Evolutionary conservation across 2,797 vertebrate genomes (phyloP), one percentile per base, ranked within the genome.

Genomic region (Sebastes ruberrimus): DNA sequence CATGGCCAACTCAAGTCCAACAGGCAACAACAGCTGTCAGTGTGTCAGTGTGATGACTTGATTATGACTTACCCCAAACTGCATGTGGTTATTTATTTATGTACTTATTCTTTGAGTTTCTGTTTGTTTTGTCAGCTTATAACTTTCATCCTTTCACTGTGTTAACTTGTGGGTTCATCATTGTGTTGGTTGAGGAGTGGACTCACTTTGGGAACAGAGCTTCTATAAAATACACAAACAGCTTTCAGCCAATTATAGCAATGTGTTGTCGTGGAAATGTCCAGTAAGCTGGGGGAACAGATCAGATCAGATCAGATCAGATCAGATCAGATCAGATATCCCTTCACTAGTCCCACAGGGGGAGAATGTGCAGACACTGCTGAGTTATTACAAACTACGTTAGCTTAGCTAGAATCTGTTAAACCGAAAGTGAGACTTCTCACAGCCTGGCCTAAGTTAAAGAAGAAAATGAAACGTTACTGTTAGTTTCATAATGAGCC

Each of bases 391-490:
- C 18, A 49, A 18, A 49, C 18, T 20, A n/a, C 14, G 2, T 38
- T 65, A 49, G 38, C 38, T 49, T 55, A 30, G 35, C 28, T 25
- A 6, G 0, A 2, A 20, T 3, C 16, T 4, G n/a, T 35, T 33
- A 18, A 71, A 76, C 3, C n/a, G 73, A 86, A 90, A 90, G 78
- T 80, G 84, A 88, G 81, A 86, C 18, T 3, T 53, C 1, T 2
- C 6, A 23, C 1, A 4, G 4, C 2, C 10, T 2, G 59, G 32
- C 46, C 14, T 5, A 4, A 20, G n/a, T 11, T 3, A 64, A 59
- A 14, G 32, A 14, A 71, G 10, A 5, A 4, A 18, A 6, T n/a
- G 4, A 22, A 7, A n/a, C 6, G 5, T 0, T 20, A 32, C 13
- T 6, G 23, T 13, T 5, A 25, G 4, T 32, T 56, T n/a, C 2